Evolutionary conservation across 2,797 vertebrate genomes (phyloP).

Genomic region (Pteronotus mesoamericanus): DNA sequence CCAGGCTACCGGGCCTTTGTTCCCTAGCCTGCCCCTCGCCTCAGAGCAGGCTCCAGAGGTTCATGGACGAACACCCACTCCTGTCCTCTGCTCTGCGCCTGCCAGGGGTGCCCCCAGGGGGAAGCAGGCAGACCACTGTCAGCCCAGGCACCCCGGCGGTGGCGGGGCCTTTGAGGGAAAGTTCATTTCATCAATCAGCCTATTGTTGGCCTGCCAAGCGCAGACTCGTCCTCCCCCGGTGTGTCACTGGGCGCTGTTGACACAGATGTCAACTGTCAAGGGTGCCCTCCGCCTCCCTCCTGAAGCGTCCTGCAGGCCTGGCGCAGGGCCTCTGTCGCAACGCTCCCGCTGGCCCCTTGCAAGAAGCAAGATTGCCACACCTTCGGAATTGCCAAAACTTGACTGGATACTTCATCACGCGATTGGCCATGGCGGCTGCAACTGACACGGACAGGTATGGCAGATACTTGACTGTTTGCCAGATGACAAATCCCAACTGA

Average conservation of each 20-base stretch:
- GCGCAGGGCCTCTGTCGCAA: constrained; percentile 72
- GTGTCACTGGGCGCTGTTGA: constrained; percentile 73
- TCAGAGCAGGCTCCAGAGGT: background rate
- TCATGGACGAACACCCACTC: background rate
- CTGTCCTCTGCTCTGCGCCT: background rate
- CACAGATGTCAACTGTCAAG: constrained; percentile 78
- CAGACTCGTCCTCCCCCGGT: constrained; percentile 70
- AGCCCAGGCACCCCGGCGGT: background rate
- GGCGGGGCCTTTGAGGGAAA: constrained; percentile 53
- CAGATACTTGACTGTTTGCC: constrained; percentile 75
- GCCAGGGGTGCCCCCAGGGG: background rate
- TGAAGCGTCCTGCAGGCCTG: constrained; percentile 47
- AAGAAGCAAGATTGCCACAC: constrained; percentile 68
- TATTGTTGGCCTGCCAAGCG: constrained; percentile 77
- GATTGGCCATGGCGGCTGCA: constrained; percentile 20
- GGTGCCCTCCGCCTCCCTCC: constrained; percentile 58
- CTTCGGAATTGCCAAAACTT: constrained; percentile 73
- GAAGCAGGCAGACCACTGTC: background rate
- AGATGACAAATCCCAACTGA: constrained; percentile 69
- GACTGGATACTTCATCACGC: constrained; percentile 68
- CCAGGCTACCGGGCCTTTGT: constrained; percentile 11
- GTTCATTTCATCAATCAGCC: constrained; percentile 69
- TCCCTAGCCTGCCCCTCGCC: background rate
- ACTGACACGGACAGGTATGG: background rate
- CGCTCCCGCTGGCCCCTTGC: constrained; percentile 53